Percentiles rank a stretch among this genome's conserved stretches.
phyloP scores from a whole-genome alignment of 2,888 invertebrate species.

The Pristionchus japonicus region DNA sequence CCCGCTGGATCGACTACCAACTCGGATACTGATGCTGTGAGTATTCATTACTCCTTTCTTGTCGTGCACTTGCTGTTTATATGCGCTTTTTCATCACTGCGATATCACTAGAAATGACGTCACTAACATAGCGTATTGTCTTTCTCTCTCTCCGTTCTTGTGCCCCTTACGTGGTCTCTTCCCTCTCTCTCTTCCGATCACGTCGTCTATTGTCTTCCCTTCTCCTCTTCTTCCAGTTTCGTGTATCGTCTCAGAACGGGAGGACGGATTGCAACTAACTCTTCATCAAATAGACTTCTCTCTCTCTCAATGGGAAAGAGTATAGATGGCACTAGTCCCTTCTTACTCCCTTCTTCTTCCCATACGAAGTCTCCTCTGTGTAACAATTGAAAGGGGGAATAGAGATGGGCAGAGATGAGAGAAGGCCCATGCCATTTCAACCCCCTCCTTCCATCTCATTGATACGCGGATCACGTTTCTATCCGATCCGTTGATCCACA shows the following conservation, averaged over 20 bases:
- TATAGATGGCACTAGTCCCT: background rate
- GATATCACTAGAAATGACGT: no score
- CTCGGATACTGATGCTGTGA: constrained; percentile 32
- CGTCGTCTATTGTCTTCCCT: constrained; percentile 4
- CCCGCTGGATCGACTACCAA: background rate
- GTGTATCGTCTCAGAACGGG: constrained; percentile 8
- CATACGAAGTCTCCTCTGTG: constrained; percentile 6
- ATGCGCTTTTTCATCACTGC: no score
- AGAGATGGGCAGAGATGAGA: constrained; percentile 21
- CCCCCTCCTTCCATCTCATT: background rate
- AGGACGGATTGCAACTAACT: constrained; percentile 38
- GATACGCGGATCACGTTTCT: background rate
- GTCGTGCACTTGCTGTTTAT: background rate
- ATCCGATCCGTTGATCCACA: background rate
- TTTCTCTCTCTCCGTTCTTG: background rate
- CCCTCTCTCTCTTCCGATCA: background rate
- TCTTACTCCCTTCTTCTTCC: constrained; percentile 28
- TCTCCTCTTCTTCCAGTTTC: background rate
- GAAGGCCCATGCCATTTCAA: constrained; percentile 20
- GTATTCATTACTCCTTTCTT: background rate
- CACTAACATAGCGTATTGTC: no score
- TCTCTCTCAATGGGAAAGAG: constrained; percentile 20
- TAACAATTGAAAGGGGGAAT: constrained; percentile 38
- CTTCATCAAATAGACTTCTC: constrained; percentile 37
- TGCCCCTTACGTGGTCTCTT: background rate